Base-by-base conservation (phyloP, 2,797 vertebrate species). In the Neosalanx taihuensis region DNA sequence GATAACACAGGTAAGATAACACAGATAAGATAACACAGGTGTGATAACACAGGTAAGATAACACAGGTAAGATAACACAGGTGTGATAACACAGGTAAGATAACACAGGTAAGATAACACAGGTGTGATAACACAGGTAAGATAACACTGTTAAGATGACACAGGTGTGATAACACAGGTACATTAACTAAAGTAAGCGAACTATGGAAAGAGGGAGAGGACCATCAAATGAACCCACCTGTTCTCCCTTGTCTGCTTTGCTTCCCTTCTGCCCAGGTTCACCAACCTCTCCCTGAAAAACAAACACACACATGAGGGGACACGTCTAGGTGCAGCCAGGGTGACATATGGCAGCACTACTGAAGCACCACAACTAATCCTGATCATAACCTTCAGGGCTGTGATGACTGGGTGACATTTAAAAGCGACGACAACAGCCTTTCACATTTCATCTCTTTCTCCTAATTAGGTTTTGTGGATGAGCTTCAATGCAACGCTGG, bases 241-340 rank as follows among this genome's bases (percentile, higher is more conserved):
- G 98, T 88, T 99, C 98, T 87, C 98, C 98, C 85, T 99, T 99
- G 91, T 98, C 96, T 0, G 92, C 98, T 89, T 99, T 99, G 85
- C 96, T 96, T 83, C 98, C 98, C 89, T 99, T 99, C 86, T 99
- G 98, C 66, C 98, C 97, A 0, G 96, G 95, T 88, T 98, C 97
- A 80, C 97, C 97, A 73, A 98, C 96, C 90, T 99, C 97, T 89
- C 98, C 98, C 98, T 99, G 71, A 70, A 76, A 79, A 91, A 86
- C 77, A 85, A 17, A 74, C 26, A 30, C 20, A 66, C 37, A 51
- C 23, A 51, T 41, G 7, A 9, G 6, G 13, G 41, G 41, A 46
- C 12, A 13, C 10, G 41, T 13, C 12, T 13, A 3, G 10, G 9
- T 46, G 41, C 41, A 3, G 13, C 41, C 41, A 46, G 41, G 41